Evolutionary conservation across 2,113 vertebrate genomes (phyloP), one percentile per base, ranked within the genome.

Genomic region (Nesogale talazaci): DNA sequence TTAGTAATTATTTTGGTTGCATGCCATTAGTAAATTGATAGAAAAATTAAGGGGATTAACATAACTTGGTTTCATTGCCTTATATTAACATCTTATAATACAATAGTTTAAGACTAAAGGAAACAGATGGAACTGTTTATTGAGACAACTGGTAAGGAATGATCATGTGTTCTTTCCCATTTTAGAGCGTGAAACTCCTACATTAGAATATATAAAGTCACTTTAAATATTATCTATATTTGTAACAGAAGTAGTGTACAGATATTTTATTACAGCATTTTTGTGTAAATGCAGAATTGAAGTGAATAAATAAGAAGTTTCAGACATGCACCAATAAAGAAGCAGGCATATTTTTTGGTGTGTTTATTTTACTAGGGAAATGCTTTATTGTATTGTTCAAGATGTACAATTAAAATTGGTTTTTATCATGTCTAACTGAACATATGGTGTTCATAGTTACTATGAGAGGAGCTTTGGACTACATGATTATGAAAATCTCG

Each of bases 141-240:
- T 94, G 92, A 94, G 97, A 92, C 91, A 97, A 93, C 95, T 97
- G 95, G 96, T 96, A 90, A 0, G 92, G 78, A 94, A 95, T 96
- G 97, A 92, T 98, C 96, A 93, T 97, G 70, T 97, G 89, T 88
- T 97, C 95, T 69, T 7, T 97, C 92, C 92, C 95, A 94, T 82
- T 91, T 94, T 98, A 98, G 95, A 96, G 57, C 95, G 79, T 97
- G 92, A 97, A 96, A 97, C 95, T 94, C 91, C 87, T 97, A 93
- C 40, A 86, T 94, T 97, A 94, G 78, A 96, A 36, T 97, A 96
- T 96, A 95, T 97, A 96, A 97, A 98, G 92, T 97, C 77, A 95
- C 75, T 98, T 98, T 95, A 97, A 97, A 97, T 97, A 97, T 87
- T 97, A 92, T 97, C 97, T 98, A 96, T 98, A 98, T 98, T 98